A percentile compares a stretch with the other conserved stretches of the same genome.
These are phyloP conservation scores for Oophaga pumilio DNA, from an alignment of 2,113 vertebrate genomes.

Conservation along the genomic window DNA sequence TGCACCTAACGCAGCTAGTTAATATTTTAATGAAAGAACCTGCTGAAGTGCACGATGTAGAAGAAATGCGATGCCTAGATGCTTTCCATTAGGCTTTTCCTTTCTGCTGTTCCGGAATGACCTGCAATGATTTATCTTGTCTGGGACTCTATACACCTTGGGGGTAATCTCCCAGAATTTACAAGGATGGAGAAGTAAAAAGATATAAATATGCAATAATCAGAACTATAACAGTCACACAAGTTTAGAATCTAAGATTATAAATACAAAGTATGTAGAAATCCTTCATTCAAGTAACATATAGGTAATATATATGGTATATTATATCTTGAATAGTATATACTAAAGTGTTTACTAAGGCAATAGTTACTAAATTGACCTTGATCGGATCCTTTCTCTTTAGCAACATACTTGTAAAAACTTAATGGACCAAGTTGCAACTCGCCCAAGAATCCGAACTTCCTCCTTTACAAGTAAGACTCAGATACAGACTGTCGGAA, in stretches of 20 bases:
- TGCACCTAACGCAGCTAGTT: background rate
- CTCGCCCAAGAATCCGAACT: conserved; percentile 16
- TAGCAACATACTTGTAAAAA: background rate
- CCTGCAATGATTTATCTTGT: background rate
- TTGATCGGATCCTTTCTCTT: background rate
- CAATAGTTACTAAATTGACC: background rate
- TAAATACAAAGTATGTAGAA: background rate
- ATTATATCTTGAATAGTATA: background rate
- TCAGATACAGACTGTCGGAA: conserved; percentile 1
- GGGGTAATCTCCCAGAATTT: background rate
- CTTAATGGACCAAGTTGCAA: background rate
- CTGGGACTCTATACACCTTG: background rate
- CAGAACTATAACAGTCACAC: no score
- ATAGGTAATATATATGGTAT: background rate
- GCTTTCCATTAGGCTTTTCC: background rate
- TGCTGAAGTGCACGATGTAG: background rate
- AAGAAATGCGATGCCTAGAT: background rate
- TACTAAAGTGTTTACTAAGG: background rate
- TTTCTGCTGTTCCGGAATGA: background rate
- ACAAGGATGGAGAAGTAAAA: background rate
- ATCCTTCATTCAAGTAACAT: background rate
- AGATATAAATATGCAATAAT: background rate
- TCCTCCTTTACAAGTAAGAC: background rate
- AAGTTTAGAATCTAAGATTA: no score
- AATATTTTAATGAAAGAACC: background rate